Evolutionary conservation across 1,140 invertebrate species (phyloP), one percentile per base, ranked within the genome.

Genomic region (Drosophila nikananu): DNA sequence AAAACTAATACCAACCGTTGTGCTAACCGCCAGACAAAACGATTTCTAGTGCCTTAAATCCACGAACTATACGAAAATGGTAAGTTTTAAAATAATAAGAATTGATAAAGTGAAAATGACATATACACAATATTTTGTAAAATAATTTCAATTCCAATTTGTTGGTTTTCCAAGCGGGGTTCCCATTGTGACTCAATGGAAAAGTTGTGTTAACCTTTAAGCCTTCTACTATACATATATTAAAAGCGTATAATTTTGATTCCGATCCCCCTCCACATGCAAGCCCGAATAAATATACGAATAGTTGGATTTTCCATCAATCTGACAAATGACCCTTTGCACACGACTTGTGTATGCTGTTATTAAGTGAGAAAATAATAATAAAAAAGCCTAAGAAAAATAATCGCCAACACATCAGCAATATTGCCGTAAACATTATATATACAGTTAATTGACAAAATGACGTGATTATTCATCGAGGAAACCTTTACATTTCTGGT

Each of bases 41-140:
- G 44, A 42, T 21, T 19, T 73, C 5, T 35, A 67, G 46, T 68
- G 61, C 30, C 62, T 48, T 32, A 12, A 48, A 60, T n/a, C 8
- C 52, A 27, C 19, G 39, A 64, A 25, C 27, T 37, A 52, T n/a
- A 57, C 41, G 27, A 70, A 81, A 81, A 86, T 86, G 83, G 83
- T 86, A 71, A 86, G 83, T 83, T 55, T 57, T 3, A 27, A 23
- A 27, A 59, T 12, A 41, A 27, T 25, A 44, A 27, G 7, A n/a
- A 44, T 25, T 25, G 5, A 44, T 15, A 0, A 57, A 41, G 49
- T 55, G 35, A 3, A 23, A 6, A 42, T 19, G 2, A 13, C 3
- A 42, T 23, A 2, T 13, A 3, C 1, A 32, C 32, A 35, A n/a
- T 35, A 17, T 19, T 13, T 19, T 13, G 2, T 19, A 6, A 46